These are phyloP conservation scores for Psilanteris sp. DNA, from an alignment of 1,140 invertebrate genomes.

Conservation along the genomic window DNA sequence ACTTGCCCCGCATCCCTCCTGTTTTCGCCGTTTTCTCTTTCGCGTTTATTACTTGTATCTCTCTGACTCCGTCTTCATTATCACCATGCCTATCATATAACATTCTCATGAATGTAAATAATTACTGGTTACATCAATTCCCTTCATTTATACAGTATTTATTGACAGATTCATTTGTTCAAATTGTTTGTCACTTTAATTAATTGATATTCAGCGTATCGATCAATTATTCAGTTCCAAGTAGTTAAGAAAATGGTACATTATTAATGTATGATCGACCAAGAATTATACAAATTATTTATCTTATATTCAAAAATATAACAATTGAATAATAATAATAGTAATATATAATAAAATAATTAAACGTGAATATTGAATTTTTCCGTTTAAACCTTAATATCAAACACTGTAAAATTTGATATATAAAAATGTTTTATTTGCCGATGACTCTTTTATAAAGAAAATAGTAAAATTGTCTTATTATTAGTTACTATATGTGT, in stretches of 20 bases:
- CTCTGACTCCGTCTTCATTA: constrained; percentile 5
- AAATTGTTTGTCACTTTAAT: constrained; percentile 46
- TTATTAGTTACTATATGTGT: no score
- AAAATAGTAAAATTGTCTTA: no score
- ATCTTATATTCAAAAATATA: no score
- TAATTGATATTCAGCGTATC: constrained; percentile 43
- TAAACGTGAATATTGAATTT: no score
- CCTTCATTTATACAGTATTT: constrained; percentile 37
- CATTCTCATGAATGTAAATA: constrained; percentile 47
- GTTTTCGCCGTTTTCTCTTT: background rate
- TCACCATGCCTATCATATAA: constrained; percentile 33
- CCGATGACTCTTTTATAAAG: no score
- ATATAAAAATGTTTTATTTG: no score
- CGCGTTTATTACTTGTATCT: background rate
- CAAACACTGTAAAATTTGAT: no score
- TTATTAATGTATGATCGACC: background rate
- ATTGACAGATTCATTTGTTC: constrained; percentile 56
- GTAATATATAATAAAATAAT: constrained; percentile 2
- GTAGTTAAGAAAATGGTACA: constrained; percentile 49
- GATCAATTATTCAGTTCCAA: constrained; percentile 49
- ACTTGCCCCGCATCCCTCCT: constrained; percentile 6
- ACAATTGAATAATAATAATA: background rate
- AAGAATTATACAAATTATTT: constrained; percentile 16
- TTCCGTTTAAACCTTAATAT: no score
- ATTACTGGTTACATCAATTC: constrained; percentile 51